phyloP scores from a whole-genome alignment of 2,797 vertebrate species.

The Chaunax sp. region DNA sequence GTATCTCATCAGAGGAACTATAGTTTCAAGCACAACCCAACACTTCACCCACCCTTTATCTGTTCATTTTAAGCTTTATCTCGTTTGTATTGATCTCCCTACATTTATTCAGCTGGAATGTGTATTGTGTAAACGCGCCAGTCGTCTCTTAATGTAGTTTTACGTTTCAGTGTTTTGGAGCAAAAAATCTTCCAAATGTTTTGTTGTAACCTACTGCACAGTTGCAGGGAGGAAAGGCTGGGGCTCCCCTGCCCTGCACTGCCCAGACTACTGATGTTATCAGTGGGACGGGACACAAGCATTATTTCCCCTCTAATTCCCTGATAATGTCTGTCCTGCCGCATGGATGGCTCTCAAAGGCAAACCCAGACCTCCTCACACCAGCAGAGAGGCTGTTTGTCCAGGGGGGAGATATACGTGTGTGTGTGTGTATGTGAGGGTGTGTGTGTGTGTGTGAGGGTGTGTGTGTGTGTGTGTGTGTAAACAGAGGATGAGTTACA shows the following conservation, averaged over 20 bases:
- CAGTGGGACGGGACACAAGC: slow-evolving; percentile 74
- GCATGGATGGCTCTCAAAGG: slow-evolving; percentile 83
- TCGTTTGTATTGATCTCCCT: slow-evolving; percentile 6
- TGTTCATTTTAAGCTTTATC: slow-evolving; percentile 11
- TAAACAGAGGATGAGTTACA: slow-evolving; percentile 73
- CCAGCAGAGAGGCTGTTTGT: slow-evolving; percentile 67
- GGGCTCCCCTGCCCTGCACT: slow-evolving; percentile 45
- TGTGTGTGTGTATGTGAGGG: slow-evolving; percentile 42
- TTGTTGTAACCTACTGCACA: slow-evolving; percentile 21
- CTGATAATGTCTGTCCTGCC: slow-evolving; percentile 82
- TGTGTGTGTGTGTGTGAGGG: slow-evolving; percentile 36
- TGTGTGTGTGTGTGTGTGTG: slow-evolving; percentile 44
- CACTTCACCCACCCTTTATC: not conserved
- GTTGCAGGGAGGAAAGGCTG: slow-evolving; percentile 55
- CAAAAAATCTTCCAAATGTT: slow-evolving; percentile 12
- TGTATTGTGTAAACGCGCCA: too few relatives aligned
- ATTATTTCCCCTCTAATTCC: slow-evolving; percentile 84
- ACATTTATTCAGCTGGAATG: too few relatives aligned
- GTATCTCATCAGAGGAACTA: not conserved
- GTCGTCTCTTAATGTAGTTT: too few relatives aligned
- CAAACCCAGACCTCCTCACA: slow-evolving; percentile 70
- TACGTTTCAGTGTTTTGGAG: slow-evolving; percentile 2
- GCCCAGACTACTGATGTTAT: slow-evolving; percentile 72
- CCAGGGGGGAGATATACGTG: slow-evolving; percentile 55
- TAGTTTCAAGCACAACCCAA: too few relatives aligned